Evolutionary conservation across 2,797 vertebrate genomes (phyloP), one percentile per base, ranked within the genome.

Genomic region (Loris lydekkerianus): DNA sequence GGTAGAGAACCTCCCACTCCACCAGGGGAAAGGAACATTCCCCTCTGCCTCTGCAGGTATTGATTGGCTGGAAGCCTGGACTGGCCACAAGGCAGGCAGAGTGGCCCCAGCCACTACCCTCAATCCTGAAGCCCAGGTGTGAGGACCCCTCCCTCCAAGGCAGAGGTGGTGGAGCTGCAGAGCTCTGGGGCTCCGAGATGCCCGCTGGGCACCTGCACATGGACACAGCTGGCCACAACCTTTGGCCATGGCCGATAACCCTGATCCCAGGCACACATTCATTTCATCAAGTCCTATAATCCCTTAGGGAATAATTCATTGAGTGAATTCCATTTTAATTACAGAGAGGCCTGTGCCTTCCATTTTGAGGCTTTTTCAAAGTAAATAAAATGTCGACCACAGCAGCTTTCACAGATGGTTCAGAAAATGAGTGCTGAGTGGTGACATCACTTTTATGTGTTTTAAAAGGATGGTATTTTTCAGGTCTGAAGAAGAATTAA

Each of bases 171-270:
- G 7, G 8, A 63, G 3, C 7, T 1, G 21, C 23, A 2, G 0
- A 17, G 70, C 11, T 10, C 4, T 13, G 31, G 9, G 58, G 34
- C 76, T 72, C 2, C 3, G 56, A 13, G 46, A 34, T 1, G 10
- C 7, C 15, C 0, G 0, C 4, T 18, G 1, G 76, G 18, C 13
- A n/a, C 34, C 9, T 21, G 7, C 2, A 2, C 8, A 3, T 8
- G 0, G 3, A 6, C 34, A 34, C 1, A 7, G 3, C 10, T 37
- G 9, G 0, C 1, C 1, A 23, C 3, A 1, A 7, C 56, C 34
- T 0, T 21, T 18, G 37, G 21, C 29, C 4, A 10, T 1, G 65
- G 29, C 7, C 3, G n/a, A 2, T 8, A 17, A 10, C 1, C 1
- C 14, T 65, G 27, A 31, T 13, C 10, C 31, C 8, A 49, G 49